Base-by-base conservation (phyloP, 2,113 vertebrate genomes). In the Formicarius rufipectus region DNA sequence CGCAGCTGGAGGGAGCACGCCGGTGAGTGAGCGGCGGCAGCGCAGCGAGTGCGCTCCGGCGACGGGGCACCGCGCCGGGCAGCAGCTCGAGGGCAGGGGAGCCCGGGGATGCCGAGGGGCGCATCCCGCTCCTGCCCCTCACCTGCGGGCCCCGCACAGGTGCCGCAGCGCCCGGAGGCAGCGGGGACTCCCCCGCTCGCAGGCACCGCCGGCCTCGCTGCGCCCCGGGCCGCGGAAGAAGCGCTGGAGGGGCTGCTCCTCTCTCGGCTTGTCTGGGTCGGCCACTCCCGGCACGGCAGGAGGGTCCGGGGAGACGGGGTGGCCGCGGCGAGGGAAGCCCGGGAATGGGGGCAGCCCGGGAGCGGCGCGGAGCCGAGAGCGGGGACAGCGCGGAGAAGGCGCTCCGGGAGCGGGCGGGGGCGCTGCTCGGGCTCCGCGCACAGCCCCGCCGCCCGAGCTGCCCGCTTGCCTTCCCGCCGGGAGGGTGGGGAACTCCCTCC, bases 1-100 rank as follows among this genome's bases (percentile, higher is more conserved):
- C 7, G 39, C 76, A 3, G 27, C 1, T 0, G 3, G 21, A 2
- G 4, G 60, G 24, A 40, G 11, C 52, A 7, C 5, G 6, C 66
- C 3, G 3, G 69, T 1, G 68, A n/a, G 49, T 0, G 72, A 19
- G 40, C 53, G 1, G 68, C 30, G 50, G 58, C 37, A 0, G 49
- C 49, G 18, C 7, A 60, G 55, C 22, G 17, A 67, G 1, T 5
- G 80, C 63, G 21, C 45, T 3, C 30, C 50, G 4, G 60, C 68
- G 11, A 23, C 37, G 42, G 71, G 40, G 63, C 73, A n/a, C 14
- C 25, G 63, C 30, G 14, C 40, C 40, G 40, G 4, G 3, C 39
- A 2, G 69, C 63, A 2, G 53, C 69, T 16, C 60, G 1, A 0
- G 86, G 42, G 6, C 75, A 42, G 1, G 21, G 64, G n/a, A n/a